These are phyloP conservation scores for Colletes gigas DNA, from an alignment of 1,140 invertebrate genomes.

Conservation along the genomic window DNA sequence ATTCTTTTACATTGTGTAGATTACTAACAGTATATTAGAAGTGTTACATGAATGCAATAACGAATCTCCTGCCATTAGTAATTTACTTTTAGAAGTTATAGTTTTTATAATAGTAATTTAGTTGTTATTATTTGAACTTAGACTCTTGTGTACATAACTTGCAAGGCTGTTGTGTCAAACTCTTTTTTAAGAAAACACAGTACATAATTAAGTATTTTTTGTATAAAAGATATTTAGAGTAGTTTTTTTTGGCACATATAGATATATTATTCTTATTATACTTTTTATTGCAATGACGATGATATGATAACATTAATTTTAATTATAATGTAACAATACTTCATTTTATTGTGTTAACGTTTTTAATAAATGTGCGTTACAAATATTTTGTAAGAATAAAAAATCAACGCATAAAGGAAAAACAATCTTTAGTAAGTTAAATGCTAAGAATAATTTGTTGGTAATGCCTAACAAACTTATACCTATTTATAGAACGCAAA, in stretches of 20 bases:
- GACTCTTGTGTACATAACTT: not conserved
- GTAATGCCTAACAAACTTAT: conserved; percentile 1
- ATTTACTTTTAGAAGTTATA: not conserved
- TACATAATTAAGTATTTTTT: not conserved
- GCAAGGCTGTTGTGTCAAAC: not conserved
- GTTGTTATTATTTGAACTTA: not conserved
- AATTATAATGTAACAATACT: not conserved
- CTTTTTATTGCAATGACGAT: not conserved
- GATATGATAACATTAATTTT: too few relatives aligned
- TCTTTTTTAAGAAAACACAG: not conserved
- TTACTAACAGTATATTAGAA: conserved; percentile 32
- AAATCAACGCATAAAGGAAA: not conserved
- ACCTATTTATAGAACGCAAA: conserved; percentile 85
- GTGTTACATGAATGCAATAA: not conserved
- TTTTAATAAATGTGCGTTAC: not conserved
- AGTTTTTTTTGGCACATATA: not conserved
- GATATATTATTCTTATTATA: not conserved
- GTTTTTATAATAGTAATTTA: not conserved
- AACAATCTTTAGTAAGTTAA: not conserved
- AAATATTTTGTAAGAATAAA: not conserved
- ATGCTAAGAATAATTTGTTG: conserved; percentile 2
- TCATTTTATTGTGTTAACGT: not conserved
- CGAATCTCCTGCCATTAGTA: not conserved
- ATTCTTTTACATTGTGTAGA: conserved; percentile 48
- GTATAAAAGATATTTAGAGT: not conserved